These are phyloP conservation scores for Ahaetulla prasina DNA, from an alignment of 2,113 vertebrate genomes.

Conservation along the genomic window DNA sequence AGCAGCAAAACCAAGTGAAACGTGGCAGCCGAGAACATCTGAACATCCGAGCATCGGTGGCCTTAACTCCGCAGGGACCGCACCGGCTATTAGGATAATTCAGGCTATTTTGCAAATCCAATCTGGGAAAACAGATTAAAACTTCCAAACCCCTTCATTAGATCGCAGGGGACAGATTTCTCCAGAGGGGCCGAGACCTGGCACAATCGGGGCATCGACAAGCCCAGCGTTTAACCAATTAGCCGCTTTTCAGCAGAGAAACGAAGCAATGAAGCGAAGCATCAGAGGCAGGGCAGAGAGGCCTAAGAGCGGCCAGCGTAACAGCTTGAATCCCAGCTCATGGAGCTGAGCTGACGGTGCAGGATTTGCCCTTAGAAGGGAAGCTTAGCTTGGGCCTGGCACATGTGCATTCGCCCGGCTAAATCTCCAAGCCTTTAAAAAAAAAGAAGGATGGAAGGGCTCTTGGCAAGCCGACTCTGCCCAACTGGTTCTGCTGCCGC, in stretches of 20 bases:
- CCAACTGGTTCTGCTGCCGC: not conserved
- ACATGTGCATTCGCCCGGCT: not conserved
- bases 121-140: constrained; percentile 63
- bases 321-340: not conserved
- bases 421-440: not conserved
- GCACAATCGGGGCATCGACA: constrained; percentile 16
- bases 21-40: constrained; percentile 23
- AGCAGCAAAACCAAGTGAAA: constrained; percentile 20
- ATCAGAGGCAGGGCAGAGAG: not conserved
- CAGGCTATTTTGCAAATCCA: constrained; percentile 60
- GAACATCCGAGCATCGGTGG: constrained; percentile 34
- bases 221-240: constrained; percentile 45
- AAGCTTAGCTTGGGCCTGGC: not conserved
- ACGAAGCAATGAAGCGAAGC: not conserved
- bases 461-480: not conserved
- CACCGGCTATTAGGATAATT: constrained; percentile 48
- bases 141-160: constrained; percentile 57
- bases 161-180: constrained; percentile 47
- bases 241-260: constrained; percentile 23
- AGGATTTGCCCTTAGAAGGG: not conserved
- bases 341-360: not conserved
- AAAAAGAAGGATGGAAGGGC: not conserved
- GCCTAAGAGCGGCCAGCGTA: not conserved
- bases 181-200: constrained; percentile 50
- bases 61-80: constrained; percentile 54